Evolutionary conservation across 2,113 vertebrate species (phyloP).

Genomic region (Clinocottus analis): DNA sequence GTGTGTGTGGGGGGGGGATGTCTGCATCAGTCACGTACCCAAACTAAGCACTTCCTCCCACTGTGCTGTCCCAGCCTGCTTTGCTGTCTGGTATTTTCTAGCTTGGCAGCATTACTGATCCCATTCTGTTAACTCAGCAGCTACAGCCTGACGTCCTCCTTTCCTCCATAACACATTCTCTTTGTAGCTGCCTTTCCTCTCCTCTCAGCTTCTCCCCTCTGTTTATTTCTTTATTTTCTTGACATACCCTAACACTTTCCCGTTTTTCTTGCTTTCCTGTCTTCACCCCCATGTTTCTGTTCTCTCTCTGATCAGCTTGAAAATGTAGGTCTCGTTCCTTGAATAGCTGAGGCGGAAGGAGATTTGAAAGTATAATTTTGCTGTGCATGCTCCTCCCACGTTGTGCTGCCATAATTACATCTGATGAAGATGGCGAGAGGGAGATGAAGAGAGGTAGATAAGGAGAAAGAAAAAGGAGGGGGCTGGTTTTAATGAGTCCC

Average conservation of each 20-base stretch:
- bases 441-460: conserved; percentile 50
- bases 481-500: conserved; percentile 58
- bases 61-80: conserved; percentile 54
- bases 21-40: conserved; percentile 50
- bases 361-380: conserved; percentile 71
- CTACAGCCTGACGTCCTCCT: conserved; percentile 51
- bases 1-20: conserved; percentile 8
- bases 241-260: not conserved
- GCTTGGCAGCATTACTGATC: conserved; percentile 71
- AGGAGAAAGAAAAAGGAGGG: conserved; percentile 25
- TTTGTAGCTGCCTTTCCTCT: conserved; percentile 43
- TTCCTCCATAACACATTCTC: conserved; percentile 55
- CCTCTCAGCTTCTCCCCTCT: not conserved
- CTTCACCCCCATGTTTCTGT: conserved; percentile 11
- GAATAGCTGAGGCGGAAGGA: conserved; percentile 45
- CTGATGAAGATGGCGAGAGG: conserved; percentile 54
- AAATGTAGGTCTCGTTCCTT: conserved; percentile 60
- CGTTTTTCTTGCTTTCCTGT: conserved; percentile 1
- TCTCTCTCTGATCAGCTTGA: conserved; percentile 44
- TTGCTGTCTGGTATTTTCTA: conserved; percentile 62
- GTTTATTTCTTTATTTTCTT: not conserved
- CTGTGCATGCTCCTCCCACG: conserved; percentile 40
- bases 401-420: conserved; percentile 65
- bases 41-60: conserved; percentile 56
- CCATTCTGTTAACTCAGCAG: conserved; percentile 70